Conservation (phyloP, 2,797 vertebrate genomes). For the Epinephelus awoara region DNA sequence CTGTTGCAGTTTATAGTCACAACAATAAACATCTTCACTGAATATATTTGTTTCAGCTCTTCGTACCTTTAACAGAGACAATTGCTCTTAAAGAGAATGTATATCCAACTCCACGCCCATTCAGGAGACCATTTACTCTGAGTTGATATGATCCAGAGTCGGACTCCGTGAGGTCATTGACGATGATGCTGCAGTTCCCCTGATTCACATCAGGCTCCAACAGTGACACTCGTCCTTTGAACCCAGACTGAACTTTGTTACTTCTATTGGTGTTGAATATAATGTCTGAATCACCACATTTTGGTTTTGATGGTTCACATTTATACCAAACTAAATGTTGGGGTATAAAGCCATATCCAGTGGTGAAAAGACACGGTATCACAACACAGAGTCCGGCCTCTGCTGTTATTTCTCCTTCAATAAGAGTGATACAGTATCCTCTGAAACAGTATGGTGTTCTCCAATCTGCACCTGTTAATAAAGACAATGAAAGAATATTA, state of each 20-base stretch:
- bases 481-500: too few species aligned
- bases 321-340: conserved; percentile 46
- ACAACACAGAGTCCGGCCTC: conserved; percentile 24
- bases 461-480: too few species aligned
- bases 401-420: too few species aligned
- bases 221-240: conserved; percentile 4
- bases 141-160: conserved; percentile 66
- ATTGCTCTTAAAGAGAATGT: neutral
- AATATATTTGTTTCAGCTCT: neutral
- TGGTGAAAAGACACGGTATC: conserved; percentile 46
- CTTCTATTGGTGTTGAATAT: conserved; percentile 18
- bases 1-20: neutral
- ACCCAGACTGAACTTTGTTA: neutral
- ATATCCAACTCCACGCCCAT: too few species aligned
- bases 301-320: accelerated
- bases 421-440: conserved; percentile 28
- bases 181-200: too few species aligned
- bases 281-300: accelerated
- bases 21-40: neutral
- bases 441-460: too few species aligned
- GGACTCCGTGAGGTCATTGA: too few species aligned
- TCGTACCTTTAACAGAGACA: conserved; percentile 52
- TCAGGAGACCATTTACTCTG: conserved; percentile 7
- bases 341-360: accelerated
- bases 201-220: too few species aligned